Conservation (phyloP, 2,888 invertebrate genomes). For the Camptogramma bilineatum region DNA sequence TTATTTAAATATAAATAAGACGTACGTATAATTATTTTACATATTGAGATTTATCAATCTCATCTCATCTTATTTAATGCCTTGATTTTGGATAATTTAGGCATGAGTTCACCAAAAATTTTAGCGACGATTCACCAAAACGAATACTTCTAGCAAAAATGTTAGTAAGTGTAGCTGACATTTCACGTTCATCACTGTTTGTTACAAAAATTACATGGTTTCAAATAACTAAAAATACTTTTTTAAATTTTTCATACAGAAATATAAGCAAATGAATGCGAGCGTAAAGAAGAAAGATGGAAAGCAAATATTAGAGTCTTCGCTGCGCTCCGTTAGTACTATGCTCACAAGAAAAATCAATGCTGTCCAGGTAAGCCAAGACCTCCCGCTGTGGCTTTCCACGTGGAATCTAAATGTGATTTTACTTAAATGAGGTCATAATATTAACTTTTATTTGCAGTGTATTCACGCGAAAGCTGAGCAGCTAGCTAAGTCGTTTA, state of each 20-base stretch:
- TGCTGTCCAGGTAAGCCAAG: slow-evolving; percentile 89
- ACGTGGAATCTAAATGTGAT: background rate
- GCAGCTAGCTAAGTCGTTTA: slow-evolving; percentile 87
- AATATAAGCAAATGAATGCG: slow-evolving; percentile 92
- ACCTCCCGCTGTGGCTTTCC: background rate
- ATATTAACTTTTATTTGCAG: slow-evolving; percentile 65
- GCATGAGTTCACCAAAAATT: background rate
- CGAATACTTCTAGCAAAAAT: background rate
- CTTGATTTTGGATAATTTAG: background rate
- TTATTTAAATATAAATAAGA: too few relatives aligned
- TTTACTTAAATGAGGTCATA: background rate
- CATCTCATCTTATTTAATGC: slow-evolving; percentile 2
- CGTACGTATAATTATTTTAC: too few relatives aligned
- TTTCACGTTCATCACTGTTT: background rate
- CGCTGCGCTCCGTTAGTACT: slow-evolving; percentile 91
- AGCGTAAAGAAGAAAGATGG: slow-evolving; percentile 93
- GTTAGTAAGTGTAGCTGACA: background rate
- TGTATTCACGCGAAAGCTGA: slow-evolving; percentile 93
- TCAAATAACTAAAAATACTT: too few relatives aligned
- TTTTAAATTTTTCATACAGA: slow-evolving; percentile 77
- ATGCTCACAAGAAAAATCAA: slow-evolving; percentile 96
- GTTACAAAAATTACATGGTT: background rate
- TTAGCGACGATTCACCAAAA: background rate
- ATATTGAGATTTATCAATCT: too few relatives aligned
- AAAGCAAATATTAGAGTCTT: slow-evolving; percentile 90